These are phyloP conservation scores for Stomatorhinus ivindoensis DNA, from an alignment of 2,113 vertebrate genomes.

Conservation along the genomic window DNA sequence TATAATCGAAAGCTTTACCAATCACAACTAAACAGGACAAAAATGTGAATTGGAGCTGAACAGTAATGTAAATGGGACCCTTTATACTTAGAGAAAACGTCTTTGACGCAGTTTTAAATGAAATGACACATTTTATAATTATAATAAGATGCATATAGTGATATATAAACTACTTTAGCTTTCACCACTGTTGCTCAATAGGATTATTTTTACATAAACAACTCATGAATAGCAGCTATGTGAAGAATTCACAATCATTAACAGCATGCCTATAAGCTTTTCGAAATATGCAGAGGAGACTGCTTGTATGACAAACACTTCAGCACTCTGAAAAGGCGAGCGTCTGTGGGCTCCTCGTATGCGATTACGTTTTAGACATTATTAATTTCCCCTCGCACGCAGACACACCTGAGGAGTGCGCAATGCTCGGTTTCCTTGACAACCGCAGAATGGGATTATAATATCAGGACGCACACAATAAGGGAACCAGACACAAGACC, in stretches of 20 bases:
- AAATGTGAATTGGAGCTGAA: background rate
- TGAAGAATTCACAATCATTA: background rate
- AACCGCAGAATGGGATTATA: constrained; percentile 50
- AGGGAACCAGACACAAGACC: constrained; percentile 19
- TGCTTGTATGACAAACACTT: background rate
- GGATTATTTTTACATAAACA: constrained; percentile 1
- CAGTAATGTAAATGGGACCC: background rate
- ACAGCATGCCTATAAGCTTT: background rate
- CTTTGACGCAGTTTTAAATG: background rate
- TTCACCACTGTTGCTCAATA: background rate
- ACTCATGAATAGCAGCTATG: background rate
- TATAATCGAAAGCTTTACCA: background rate
- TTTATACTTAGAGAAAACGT: background rate
- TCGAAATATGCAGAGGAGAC: background rate
- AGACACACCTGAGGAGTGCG: constrained; percentile 22
- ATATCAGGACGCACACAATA: constrained; percentile 48
- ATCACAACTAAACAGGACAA: background rate
- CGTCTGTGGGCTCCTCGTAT: background rate
- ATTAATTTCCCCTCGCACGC: background rate
- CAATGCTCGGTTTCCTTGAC: constrained; percentile 52
- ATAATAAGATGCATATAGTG: background rate
- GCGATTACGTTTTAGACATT: constrained; percentile 1
- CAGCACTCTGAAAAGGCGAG: background rate
- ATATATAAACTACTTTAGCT: background rate
- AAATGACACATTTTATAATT: constrained; percentile 4